A percentile compares a stretch with the other conserved stretches of the same genome.
These are phyloP conservation scores for Datnioides undecimradiatus DNA, from an alignment of 2,113 vertebrate genomes.

Conservation along the genomic window DNA sequence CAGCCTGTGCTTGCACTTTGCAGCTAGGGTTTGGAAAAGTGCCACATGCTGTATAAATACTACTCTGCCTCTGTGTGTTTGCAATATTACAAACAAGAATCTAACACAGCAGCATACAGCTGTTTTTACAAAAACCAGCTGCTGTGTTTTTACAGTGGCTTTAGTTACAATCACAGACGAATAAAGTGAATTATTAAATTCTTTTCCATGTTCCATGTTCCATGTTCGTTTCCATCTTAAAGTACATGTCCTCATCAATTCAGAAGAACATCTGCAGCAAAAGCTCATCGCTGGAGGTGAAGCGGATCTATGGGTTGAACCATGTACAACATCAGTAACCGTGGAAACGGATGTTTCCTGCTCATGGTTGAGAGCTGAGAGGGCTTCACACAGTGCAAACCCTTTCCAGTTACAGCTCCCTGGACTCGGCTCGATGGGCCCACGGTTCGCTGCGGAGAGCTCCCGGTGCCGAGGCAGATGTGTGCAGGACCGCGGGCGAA, in stretches of 20 bases:
- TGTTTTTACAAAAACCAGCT: too few relatives aligned
- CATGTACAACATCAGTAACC: not conserved
- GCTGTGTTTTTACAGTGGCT: not conserved
- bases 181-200: not conserved
- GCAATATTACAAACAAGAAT: too few relatives aligned
- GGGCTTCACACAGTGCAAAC: not conserved
- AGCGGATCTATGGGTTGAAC: not conserved
- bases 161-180: not conserved
- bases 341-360: not conserved
- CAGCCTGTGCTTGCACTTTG: too few relatives aligned
- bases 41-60: too few relatives aligned
- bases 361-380: not conserved
- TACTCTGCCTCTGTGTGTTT: not conserved
- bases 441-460: constrained; percentile 53
- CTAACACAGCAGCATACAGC: too few relatives aligned
- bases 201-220: not conserved
- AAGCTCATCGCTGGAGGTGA: not conserved
- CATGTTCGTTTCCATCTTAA: not conserved
- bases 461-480: accelerated
- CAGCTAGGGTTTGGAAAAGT: too few relatives aligned
- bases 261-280: not conserved
- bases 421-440: not conserved
- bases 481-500: not conserved
- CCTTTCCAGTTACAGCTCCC: not conserved
- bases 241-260: not conserved